Base-by-base conservation (phyloP, 2,113 vertebrate species). In the Todiramphus chloris region DNA sequence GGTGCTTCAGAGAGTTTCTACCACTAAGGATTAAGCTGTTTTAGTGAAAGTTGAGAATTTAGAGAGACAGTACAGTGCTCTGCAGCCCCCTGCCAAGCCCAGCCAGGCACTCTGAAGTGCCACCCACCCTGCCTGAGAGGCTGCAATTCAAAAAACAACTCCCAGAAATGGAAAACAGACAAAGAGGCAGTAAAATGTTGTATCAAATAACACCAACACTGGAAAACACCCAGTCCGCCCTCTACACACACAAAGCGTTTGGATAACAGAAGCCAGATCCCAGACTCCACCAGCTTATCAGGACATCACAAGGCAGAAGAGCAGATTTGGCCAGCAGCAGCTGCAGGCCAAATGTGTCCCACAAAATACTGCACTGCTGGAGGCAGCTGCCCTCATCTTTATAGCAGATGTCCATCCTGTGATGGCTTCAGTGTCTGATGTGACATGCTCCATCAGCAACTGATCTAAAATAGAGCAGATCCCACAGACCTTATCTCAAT, bases 311-410 rank as follows among this genome's bases (percentile, higher is more conserved):
- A 90, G 41, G 83, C 88, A 95, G 56, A 97, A 88, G 90, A 89
- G 48, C 80, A 94, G 73, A 92, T 95, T 28, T 78, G 90, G 68
- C 53, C 11, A 63, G 62, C 30, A 89, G 66, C 90, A 96, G 92
- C 88, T 95, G 94, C 90, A 76, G 79, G 69, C 94, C 95, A 97
- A 93, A 88, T 95, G 92, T 48, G 66, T 81, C 86, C 83, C 83
- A 86, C 80, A 93, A 93, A 89, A 73, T 60, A 78, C 56, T 16
- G 60, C 76, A 44, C 72, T 94, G 95, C 88, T 92, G 83, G 62
- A 95, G 69, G 73, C 90, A 94, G 69, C 90, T 94, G 94, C 86
- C 83, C 63, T 93, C 94, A 92, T 93, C 92, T 95, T 95, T 75
- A 82, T 27, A 87, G 92, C 92, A 96, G 94, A 96, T 93, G 86